Conservation (phyloP, 2,113 vertebrate species). For the Podarcis cretensis region DNA sequence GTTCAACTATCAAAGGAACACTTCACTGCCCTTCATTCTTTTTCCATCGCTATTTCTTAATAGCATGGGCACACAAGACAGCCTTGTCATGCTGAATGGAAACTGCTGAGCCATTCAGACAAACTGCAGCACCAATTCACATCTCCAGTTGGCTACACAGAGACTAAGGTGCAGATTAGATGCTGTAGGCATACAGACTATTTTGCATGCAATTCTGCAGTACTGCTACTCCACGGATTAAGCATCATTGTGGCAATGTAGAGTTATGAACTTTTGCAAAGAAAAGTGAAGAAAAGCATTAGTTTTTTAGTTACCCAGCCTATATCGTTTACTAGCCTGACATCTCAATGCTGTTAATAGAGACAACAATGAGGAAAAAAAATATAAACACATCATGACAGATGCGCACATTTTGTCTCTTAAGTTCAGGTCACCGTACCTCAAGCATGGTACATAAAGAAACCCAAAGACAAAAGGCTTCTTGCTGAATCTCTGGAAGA, state of each 20-base stretch:
- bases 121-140: background rate
- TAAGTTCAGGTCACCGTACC: background rate
- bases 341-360: background rate
- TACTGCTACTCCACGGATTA: background rate
- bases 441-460: background rate
- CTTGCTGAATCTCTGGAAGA: slow-evolving; percentile 75
- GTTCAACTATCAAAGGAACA: background rate
- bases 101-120: background rate
- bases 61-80: background rate
- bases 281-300: background rate
- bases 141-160: background rate
- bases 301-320: background rate
- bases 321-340: background rate
- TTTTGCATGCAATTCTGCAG: background rate
- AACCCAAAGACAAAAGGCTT: slow-evolving; percentile 51
- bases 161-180: background rate
- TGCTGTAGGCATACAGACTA: background rate
- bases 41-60: background rate
- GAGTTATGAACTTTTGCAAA: background rate
- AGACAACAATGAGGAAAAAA: background rate
- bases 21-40: background rate
- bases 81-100: background rate
- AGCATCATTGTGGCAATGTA: background rate
- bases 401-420: background rate
- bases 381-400: background rate